Evolutionary conservation across 2,888 invertebrate species (phyloP), one percentile per base, ranked within the genome.

Genomic region (Diachrysia chrysitis): DNA sequence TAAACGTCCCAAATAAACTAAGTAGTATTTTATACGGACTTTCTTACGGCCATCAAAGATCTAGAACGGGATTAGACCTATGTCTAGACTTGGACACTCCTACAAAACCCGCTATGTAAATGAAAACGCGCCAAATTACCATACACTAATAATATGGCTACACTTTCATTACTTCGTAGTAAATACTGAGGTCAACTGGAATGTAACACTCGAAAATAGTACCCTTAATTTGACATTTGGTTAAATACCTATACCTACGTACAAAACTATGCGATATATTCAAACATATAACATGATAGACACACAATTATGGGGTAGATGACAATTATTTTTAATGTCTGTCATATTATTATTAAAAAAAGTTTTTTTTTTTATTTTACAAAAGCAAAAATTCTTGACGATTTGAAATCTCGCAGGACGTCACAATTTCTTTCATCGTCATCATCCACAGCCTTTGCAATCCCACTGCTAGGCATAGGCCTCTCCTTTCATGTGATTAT

Each of bases 81-180:
- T 16, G 42, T 42, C 42, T 42, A 42, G 42, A 42, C 42, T n/a
- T n/a, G 14, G 42, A n/a, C 42, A 42, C 42, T n/a, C 42, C 42
- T n/a, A n/a, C 42, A 1, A 5, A 42, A 42, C n/a, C n/a, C 42
- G 42, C 42, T 42, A 42, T 42, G 42, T n/a, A 42, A 42, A 42
- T 42, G 42, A n/a, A 42, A 42, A n/a, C 7, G 42, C 37, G 37
- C 37, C 14, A 42, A 42, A 42, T 42, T 42, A 42, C n/a, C 42
- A 42, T 42, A 42, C 4, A 42, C 42, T 42, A 42, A 42, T 42
- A 42, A 42, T 42, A 42, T n/a, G 42, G 42, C 42, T 42, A 42
- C 42, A 42, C 42, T 42, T 42, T 42, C 42, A n/a, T 42, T 42
- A n/a, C 42, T 7, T 0, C n/a, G 42, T n/a, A 42, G 42, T 42